Conservation (phyloP, 2,113 vertebrate species). For the Anolis sagrei region DNA sequence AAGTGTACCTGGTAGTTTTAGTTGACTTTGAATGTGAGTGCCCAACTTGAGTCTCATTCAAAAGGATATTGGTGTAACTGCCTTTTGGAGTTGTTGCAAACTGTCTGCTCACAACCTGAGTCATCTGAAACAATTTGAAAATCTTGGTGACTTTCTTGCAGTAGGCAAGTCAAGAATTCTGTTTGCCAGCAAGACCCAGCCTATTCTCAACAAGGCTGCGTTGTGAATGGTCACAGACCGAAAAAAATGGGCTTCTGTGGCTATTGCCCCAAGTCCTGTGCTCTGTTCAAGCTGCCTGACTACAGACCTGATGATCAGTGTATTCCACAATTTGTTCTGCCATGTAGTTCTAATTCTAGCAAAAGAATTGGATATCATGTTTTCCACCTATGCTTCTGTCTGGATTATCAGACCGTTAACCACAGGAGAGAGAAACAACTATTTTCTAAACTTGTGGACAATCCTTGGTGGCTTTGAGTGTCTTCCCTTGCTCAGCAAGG, state of each 20-base stretch:
- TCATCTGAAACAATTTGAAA: conserved; percentile 8
- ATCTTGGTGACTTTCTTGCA: conserved; percentile 7
- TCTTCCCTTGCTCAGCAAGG: conserved; percentile 72
- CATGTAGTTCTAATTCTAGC: conserved; percentile 74
- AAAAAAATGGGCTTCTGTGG: conserved; percentile 8
- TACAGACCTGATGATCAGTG: conserved; percentile 62
- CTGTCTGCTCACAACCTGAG: not conserved
- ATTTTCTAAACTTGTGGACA: conserved; percentile 70
- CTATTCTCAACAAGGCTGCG: conserved; percentile 26
- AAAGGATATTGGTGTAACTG: conserved; percentile 3
- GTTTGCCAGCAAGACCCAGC: not conserved
- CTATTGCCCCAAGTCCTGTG: conserved; percentile 70
- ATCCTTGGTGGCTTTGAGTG: conserved; percentile 72
- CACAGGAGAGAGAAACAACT: conserved; percentile 67
- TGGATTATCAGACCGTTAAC: conserved; percentile 72
- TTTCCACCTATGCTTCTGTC: conserved; percentile 67
- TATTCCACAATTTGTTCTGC: conserved; percentile 70
- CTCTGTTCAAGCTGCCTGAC: conserved; percentile 59
- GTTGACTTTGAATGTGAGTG: not conserved
- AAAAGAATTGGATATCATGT: conserved; percentile 69
- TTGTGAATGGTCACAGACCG: conserved; percentile 19
- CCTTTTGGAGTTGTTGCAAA: conserved; percentile 7
- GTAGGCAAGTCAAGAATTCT: conserved; percentile 22
- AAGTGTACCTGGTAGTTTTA: conserved; percentile 4
- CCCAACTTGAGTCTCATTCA: conserved; percentile 24